Base-by-base conservation (phyloP, 1,140 invertebrate genomes). In the Euwallacea fornicatus region DNA sequence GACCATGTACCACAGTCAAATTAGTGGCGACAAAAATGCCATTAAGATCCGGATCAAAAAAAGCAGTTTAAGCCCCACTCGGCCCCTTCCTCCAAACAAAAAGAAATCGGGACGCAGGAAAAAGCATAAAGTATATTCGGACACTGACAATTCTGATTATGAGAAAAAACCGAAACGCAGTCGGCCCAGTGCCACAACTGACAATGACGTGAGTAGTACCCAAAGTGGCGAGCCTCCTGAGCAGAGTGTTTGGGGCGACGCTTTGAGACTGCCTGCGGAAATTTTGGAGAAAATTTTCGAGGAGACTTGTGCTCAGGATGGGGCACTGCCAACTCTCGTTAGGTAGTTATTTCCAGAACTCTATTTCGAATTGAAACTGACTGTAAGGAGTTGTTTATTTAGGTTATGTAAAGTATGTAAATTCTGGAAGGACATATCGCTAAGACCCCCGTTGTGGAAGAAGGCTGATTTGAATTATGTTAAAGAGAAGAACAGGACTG, bases 401-500 rank as follows among this genome's bases (percentile, higher is more conserved):
- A 91, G 91, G 77, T 85, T 92, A 76, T 86, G 88, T 56, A 86
- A 86, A 79, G 92, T 94, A 8, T 93, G 92, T 82, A 86, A 86
- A 66, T 79, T 89, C 58, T 95, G 92, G 92, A 82, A 88, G 55
- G 84, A 86, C 74, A 87, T 91, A 8, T 89, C 90, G 21, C 81
- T 85, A 41, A 84, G 84, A 53, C 87, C 90, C 2, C 81, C 84
- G 42, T 81, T 95, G 15, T 95, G 93, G 93, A 86, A 86, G 67
- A 88, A 87, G 76, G 86, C 93, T 73, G 92, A 95, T 80, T 83
- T 94, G 76, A 88, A 88, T 72, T 89, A 88, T 82, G 88, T 92
- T 13, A 88, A 88, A 76, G 88, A 91, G 70, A 88, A 87, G 77
- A 88, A 87, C 76, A 88, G 90, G 80, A 91, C 89, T 53, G 88